Evolutionary conservation across 2,888 invertebrate genomes (phyloP), one percentile per base, ranked within the genome.

Genomic region (Isotomurus palustris): DNA sequence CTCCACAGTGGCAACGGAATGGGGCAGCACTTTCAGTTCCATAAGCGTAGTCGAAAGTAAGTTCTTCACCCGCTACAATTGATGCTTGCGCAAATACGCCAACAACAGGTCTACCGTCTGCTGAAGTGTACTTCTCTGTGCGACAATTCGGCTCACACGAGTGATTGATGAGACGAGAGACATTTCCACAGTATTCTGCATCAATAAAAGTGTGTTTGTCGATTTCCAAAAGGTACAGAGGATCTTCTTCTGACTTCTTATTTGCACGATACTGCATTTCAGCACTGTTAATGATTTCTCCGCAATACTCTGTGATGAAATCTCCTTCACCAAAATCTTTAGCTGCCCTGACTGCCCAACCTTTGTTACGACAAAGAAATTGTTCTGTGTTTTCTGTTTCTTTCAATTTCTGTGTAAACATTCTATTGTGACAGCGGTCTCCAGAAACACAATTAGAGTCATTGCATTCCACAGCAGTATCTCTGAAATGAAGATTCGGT

Each of bases 111-210:
- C 48, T 54, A 19, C 64, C 65, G 36, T 47, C 10, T n/a, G n/a
- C n/a, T 1, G 66, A 67, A 3, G 53, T 53, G 28, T 67, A 70
- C 41, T 67, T 67, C 27, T 67, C 47, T 5, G 59, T 58, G 10
- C 44, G 51, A 43, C 70, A 67, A 28, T 70, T 70, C 0, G 70
- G 70, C 5, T 66, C 61, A 49, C 70, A 70, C 0, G 67, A 64
- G 38, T 70, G 70, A 40, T 70, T 70, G 12, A 70, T 70, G 1
- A 70, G 50, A 21, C 70, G 45, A 6, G 67, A 60, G 1, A 67
- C 14, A 53, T 67, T 70, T 17, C 70, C 70, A 17, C 52, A 38
- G 36, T 56, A 68, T 41, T 68, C 70, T 1, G 70, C 70, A 41
- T 70, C 70, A 22, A 69, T 68, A 27, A 51, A 63, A 10, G 32